Base-by-base conservation (phyloP, 2,113 vertebrate genomes). In the Cochlearius cochlearius region DNA sequence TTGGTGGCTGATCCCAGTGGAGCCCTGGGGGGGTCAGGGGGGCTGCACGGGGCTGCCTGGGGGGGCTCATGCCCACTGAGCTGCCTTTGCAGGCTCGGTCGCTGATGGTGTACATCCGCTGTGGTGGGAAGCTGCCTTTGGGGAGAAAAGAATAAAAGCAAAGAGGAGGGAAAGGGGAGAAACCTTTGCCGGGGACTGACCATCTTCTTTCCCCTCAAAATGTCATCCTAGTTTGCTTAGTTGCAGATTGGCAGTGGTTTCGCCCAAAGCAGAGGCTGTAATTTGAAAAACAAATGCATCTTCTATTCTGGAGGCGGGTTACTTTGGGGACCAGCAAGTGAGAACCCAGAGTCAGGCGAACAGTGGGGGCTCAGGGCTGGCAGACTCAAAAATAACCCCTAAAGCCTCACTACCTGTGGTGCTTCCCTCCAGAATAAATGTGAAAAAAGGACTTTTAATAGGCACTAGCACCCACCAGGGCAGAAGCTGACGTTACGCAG, bases 1-100 rank as follows among this genome's bases (percentile, higher is more conserved):
- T 23, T 1, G 9, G 62, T 7, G 19, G 47, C 38, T 10, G 11
- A 23, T 19, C 8, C 18, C 53, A 29, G 69, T 1, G 30, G 21
- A 11, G 8, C 19, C 30, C 12, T 15, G 4, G 59, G 2, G 38
- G 38, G 50, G 32, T 10, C 9, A 9, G 26, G 30, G 7, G 30
- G 7, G 9, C 15, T 25, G 55, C 3, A 4, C 36, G 5, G 47
- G 60, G 25, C n/a, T n/a, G 62, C 52, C 5, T 12, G 41, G 73
- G 9, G 17, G 60, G 50, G 68, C 26, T 53, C 4, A 0, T n/a
- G 6, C 4, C 1, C 15, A 2, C 56, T 2, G 1, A 32, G 68
- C 41, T 32, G 10, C 11, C 1, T 34, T 10, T 45, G 53, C 27
- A 52, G 29, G 62, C 45, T 83, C 3, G 2, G 43, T 11, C 34